A percentile compares a stretch with the other conserved stretches of the same genome.
Evolutionary conservation across 2,113 vertebrate genomes (phyloP).

Genomic region (Entomyzon cyanotis): DNA sequence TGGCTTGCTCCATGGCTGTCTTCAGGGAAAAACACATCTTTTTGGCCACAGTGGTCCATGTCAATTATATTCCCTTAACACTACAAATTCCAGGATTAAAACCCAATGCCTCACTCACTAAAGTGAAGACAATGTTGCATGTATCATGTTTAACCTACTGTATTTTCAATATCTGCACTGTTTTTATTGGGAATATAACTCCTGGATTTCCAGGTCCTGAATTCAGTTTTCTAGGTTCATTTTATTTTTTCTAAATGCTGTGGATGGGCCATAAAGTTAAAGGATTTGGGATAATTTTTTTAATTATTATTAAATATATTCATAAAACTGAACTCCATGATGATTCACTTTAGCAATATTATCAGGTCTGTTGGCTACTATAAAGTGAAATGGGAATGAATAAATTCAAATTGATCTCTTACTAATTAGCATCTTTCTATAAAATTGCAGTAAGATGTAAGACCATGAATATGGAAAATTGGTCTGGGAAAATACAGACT

Average conservation of each 20-base stretch:
- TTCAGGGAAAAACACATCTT: neutral
- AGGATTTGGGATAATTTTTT: neutral
- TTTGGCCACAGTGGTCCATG: neutral
- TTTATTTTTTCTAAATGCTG: neutral
- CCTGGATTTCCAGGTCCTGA: neutral
- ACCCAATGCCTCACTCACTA: neutral
- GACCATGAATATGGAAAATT: neutral
- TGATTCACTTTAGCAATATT: neutral
- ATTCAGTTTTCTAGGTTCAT: neutral
- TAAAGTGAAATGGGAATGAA: neutral
- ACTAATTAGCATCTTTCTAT: slow-evolving; percentile 2
- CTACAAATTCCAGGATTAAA: neutral
- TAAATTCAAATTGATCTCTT: slow-evolving; percentile 17
- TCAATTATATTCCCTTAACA: neutral
- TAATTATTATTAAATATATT: neutral
- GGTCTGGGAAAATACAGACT: neutral
- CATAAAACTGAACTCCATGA: neutral
- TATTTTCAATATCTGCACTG: neutral
- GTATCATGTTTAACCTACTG: neutral
- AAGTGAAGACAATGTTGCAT: neutral
- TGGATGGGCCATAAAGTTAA: neutral
- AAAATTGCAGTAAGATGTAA: slow-evolving; percentile 15
- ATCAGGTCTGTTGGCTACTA: neutral
- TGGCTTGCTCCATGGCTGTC: neutral
- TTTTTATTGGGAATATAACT: neutral